Evolutionary conservation across 1,140 invertebrate species (phyloP), one percentile per base, ranked within the genome.

Genomic region (Euglossa dilemma): DNA sequence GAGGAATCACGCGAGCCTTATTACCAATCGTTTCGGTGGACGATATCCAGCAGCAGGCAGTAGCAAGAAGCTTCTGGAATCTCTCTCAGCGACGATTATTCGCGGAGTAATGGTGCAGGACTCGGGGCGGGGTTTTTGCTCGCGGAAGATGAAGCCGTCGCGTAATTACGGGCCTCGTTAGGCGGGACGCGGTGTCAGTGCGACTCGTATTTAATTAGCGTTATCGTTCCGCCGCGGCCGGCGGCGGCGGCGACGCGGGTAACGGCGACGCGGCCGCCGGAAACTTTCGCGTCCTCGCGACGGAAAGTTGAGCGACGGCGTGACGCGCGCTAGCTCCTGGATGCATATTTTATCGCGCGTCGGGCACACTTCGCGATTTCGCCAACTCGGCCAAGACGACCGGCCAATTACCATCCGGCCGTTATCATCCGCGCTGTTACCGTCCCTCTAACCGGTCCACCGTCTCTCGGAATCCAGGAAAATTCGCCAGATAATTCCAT

Each of bases 121-220:
- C 67, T 76, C 36, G 18, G 18, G 74, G 80, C 66, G 75, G 70
- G 91, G 87, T 93, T 93, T 94, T 94, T 94, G 91, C 91, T 67
- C 92, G 90, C 89, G 87, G 91, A 93, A 94, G 92, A 94, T 93
- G 93, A 94, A 94, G 92, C 92, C 91, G 92, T 94, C 90, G 89
- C 89, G 91, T 93, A 94, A 94, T 94, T 94, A 93, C 92, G 90
- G 91, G 91, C 91, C 92, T 94, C 93, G 93, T 94, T 94, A 93
- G 91, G 88, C 90, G 90, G 36, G 88, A 89, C 87, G 89, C 89
- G 89, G 89, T 93, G 92, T 93, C 92, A 91, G 84, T 89, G 89
- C 79, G 88, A 91, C 91, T 92, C 91, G 90, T 92, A 93, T 93
- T 94, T 94, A 94, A 94, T 94, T 93, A 93, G 91, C 89, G 87